Base-by-base conservation (phyloP, 2,113 vertebrate species). In the Pampusana beccarii region DNA sequence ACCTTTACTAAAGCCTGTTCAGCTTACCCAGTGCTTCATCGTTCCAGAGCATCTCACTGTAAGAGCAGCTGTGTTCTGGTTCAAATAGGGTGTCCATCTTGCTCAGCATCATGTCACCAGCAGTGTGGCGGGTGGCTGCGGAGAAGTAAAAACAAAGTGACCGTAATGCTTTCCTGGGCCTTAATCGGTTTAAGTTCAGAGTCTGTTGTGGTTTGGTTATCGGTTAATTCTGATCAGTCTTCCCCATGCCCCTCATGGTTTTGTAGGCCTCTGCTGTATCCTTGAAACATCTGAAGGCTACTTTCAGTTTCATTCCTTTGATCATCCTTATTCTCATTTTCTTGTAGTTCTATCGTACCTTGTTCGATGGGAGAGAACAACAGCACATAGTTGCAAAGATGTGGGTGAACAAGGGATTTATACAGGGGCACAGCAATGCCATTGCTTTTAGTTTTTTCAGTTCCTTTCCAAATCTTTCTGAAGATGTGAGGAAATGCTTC, bases 391-490 rank as follows among this genome's bases (percentile, higher is more conserved):
- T 79, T 85, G 58, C 79, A 70, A 85, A 85, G 64, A 67, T 48
- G 33, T 75, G 66, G 48, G 48, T 85, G 70, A 95, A 61, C 10
- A 13, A 38, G 80, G 82, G 70, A 85, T 82, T 85, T 93, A 91
- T 21, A 5, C 11, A 75, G 48, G 79, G 29, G 26, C 61, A 81
- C 17, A 71, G 61, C 46, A 40, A 1, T 80, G 24, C 31, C 78
- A 80, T 71, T 81, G 70, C 51, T 82, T 89, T 73, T 71, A 13
- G 85, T 85, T 77, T 90, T 50, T 70, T 72, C 34, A 77, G 33
- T 69, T 91, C 18, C 66, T 82, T 77, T 92, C 79, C 48, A 88
- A 38, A 24, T 86, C 60, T 53, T 93, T 90, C 58, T 80, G 57
- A 81, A 86, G 44, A 46, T 46, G 44, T 46, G 44, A 46, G 44